phyloP scores from a whole-genome alignment of 2,888 invertebrate genomes.

The Zootermopsis nevadensis region DNA sequence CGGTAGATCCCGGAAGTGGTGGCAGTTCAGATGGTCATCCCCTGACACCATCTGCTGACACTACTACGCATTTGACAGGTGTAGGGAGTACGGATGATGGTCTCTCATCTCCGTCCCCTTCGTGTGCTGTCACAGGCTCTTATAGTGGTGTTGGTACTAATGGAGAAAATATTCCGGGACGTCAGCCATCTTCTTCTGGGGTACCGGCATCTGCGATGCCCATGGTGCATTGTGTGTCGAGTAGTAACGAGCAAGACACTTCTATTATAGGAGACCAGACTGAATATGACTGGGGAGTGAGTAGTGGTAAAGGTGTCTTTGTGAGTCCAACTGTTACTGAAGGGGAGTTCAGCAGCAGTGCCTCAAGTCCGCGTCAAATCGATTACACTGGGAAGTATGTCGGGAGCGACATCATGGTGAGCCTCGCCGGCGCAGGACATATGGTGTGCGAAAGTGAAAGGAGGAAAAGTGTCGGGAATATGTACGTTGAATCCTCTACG shows the following conservation, averaged over 20 bases:
- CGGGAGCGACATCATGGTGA: slow-evolving; percentile 30
- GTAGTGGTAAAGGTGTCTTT: slow-evolving; percentile 61
- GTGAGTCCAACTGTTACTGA: slow-evolving; percentile 43
- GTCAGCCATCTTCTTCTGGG: slow-evolving; percentile 52
- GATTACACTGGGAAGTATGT: slow-evolving; percentile 32
- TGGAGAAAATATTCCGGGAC: not conserved
- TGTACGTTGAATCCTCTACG: slow-evolving; percentile 47
- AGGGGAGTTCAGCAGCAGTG: slow-evolving; percentile 31
- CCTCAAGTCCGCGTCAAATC: slow-evolving; percentile 8
- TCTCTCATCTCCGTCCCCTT: slow-evolving; percentile 59
- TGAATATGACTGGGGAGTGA: slow-evolving; percentile 44
- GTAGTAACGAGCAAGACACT: slow-evolving; percentile 72
- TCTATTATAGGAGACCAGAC: slow-evolving; percentile 66
- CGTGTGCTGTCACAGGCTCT: slow-evolving; percentile 58
- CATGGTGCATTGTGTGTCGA: slow-evolving; percentile 89
- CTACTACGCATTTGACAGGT: slow-evolving; percentile 59
- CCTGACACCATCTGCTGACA: slow-evolving; percentile 61
- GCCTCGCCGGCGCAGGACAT: slow-evolving; percentile 26
- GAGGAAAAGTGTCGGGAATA: slow-evolving; percentile 2
- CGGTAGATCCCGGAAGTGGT: slow-evolving; percentile 66
- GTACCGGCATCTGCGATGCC: slow-evolving; percentile 59
- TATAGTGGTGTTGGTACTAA: slow-evolving; percentile 50
- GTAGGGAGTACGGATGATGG: slow-evolving; percentile 59
- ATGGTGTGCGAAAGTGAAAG: slow-evolving; percentile 30
- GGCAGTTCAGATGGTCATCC: slow-evolving; percentile 41